phyloP scores from a whole-genome alignment of 2,113 vertebrate genomes.

The Anguilla rostrata region DNA sequence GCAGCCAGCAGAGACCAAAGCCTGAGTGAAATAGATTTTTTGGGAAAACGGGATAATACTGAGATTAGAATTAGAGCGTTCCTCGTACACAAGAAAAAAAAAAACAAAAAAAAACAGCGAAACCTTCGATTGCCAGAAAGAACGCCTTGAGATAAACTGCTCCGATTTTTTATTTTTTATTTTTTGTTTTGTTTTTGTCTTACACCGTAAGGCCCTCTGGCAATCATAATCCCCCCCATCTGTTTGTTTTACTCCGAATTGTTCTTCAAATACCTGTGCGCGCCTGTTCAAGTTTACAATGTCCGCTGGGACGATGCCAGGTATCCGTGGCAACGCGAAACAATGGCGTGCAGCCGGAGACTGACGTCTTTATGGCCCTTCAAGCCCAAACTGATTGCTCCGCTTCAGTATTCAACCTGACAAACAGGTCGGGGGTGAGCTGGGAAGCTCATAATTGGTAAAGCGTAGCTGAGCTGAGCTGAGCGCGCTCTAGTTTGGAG shows the following conservation, averaged over 20 bases:
- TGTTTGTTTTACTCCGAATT: slow-evolving; percentile 10
- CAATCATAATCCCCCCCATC: not conserved
- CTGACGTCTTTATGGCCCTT: slow-evolving; percentile 20
- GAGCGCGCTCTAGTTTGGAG: not conserved
- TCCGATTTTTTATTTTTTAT: slow-evolving; percentile 8
- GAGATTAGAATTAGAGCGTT: not conserved
- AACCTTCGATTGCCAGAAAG: not conserved
- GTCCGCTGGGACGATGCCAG: slow-evolving; percentile 14
- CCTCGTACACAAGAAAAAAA: not conserved
- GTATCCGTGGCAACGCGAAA: slow-evolving; percentile 19
- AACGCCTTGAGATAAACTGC: not conserved
- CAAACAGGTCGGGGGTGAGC: slow-evolving; percentile 22
- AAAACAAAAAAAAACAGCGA: too few relatives aligned
- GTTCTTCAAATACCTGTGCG: slow-evolving; percentile 15
- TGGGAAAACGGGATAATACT: slow-evolving; percentile 46
- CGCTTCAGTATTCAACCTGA: slow-evolving; percentile 25
- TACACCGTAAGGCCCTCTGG: not conserved
- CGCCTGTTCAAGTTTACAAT: slow-evolving; percentile 18
- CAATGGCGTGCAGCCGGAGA: not conserved
- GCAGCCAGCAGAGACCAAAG: not conserved
- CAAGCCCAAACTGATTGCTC: slow-evolving; percentile 14
- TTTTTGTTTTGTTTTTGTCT: not conserved
- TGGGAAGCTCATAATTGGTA: not conserved
- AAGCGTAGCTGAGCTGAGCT: not conserved
- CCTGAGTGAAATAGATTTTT: not conserved